Conservation (phyloP, 2,797 vertebrate species). For the Microchirus variegatus region DNA sequence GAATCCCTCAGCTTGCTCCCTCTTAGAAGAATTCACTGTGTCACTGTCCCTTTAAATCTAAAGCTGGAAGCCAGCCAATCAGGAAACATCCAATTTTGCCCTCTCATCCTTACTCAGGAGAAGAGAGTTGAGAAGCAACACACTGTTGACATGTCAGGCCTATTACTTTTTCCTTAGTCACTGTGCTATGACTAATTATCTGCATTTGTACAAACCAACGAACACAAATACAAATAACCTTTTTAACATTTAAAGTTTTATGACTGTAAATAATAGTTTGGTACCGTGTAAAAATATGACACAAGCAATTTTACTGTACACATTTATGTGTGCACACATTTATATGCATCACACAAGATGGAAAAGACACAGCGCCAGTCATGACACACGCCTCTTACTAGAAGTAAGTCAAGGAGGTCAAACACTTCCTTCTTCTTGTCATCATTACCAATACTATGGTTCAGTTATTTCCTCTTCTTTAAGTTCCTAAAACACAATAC, state of each 20-base stretch:
- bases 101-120: constrained; percentile 76
- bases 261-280: constrained; percentile 6
- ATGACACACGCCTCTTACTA: constrained; percentile 20
- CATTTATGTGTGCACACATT: background rate
- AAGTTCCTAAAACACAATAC: constrained; percentile 61
- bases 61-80: constrained; percentile 54
- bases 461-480: constrained; percentile 56
- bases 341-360: background rate
- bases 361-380: background rate
- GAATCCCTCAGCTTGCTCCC: background rate
- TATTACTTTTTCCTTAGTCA: constrained; percentile 5
- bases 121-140: constrained; percentile 8
- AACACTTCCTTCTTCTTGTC: constrained; percentile 44
- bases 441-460: constrained; percentile 29
- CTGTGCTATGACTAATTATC: background rate
- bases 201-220: constrained; percentile 1
- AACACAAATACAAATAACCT: background rate
- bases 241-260: constrained; percentile 1
- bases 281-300: background rate
- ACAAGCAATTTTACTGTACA: background rate
- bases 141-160: background rate
- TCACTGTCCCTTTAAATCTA: constrained; percentile 67
- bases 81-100: constrained; percentile 69
- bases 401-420: constrained; percentile 42
- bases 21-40: background rate